Evolutionary conservation across 1,140 invertebrate genomes (phyloP), one percentile per base, ranked within the genome.

Genomic region (Hermatobates lingyangjiaoensis): DNA sequence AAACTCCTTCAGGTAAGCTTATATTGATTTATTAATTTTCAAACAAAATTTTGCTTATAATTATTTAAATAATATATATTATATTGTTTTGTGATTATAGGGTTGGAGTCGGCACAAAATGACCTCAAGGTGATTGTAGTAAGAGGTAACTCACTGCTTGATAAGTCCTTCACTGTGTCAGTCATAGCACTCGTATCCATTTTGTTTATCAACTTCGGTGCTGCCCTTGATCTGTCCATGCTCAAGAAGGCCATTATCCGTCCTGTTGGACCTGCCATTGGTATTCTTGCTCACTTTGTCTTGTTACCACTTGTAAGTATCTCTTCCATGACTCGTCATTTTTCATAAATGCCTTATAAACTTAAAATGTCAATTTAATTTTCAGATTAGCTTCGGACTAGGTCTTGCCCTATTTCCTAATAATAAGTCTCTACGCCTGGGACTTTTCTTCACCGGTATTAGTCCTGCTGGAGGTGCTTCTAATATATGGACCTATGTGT

Each of bases 141-240:
- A 49, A 65, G 84, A 26, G 68, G 76, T 51, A 61, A 74, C 39
- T 64, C 78, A 40, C 52, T 74, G 21, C 73, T 90, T 20, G 87
- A 91, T 62, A 73, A 67, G 4, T 65, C 86, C 18, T 94, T 93
- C 58, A 80, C 82, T 0, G 72, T 67, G 34, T 84, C 82, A 51
- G 78, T 93, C 3, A 79, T 80, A 7, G 64, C 76, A 45, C 72
- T 95, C 42, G 85, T 93, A 47, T 79, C 80, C 0, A 68, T 92
- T 44, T 78, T 91, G 54, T 94, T 89, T 62, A 82, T 94, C 42
- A 92, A 94, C 66, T 93, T 94, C 70, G 91, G 91, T 0, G 92
- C 88, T 64, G 87, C 89, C 0, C 72, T 94, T 61, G 80, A 91
- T 62, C 76, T 86, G 70, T 61, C 69, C 1, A 74, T 82, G 4